Evolutionary conservation across 2,113 vertebrate genomes (phyloP), one percentile per base, ranked within the genome.

Genomic region (Myanophis thanlyinensis): DNA sequence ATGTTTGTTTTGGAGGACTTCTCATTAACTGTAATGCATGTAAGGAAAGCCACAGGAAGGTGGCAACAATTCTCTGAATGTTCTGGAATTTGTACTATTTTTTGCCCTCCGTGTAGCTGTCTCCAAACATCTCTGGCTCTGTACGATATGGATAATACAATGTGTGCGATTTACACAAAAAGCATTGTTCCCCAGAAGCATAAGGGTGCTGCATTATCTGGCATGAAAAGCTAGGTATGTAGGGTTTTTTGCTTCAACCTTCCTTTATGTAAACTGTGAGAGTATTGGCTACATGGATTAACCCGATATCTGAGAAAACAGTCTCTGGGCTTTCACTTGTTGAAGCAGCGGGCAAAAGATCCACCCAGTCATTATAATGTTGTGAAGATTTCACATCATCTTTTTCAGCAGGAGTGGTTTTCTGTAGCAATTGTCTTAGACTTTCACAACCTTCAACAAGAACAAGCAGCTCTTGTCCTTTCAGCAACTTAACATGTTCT

Each of bases 71-170:
- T 59, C 46, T 73, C 85, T 46, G 44, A 44, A 46, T 35, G 12
- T 59, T 54, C 92, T 73, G 93, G 88, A 95, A 35, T 93, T 73
- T 93, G 88, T 89, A 89, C 95, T 92, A 95, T 94, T 95, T 97
- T 95, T 92, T 92, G 91, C 91, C 53, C 94, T 95, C 85, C 93
- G 90, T 87, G 56, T 85, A 44, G 46, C 22, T 44, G 47, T 85
- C 80, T 90, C 18, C 73, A 92, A 92, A 85, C 47, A 46, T 53
- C 85, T 88, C 85, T 52, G 54, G 85, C 52, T 27, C 59, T 52
- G 47, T 52, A 59, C 10, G 49, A 44, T 51, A 51, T 35, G n/a
- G 46, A 62, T 48, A 62, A 51, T 62, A 49, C 44, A 88, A 48
- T 23, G 7, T 51, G 59, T 51, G 20, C 13, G 9, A 51, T 15